These are phyloP conservation scores for Sebastes miniatus DNA, from an alignment of 2,797 vertebrate species.

Conservation along the genomic window DNA sequence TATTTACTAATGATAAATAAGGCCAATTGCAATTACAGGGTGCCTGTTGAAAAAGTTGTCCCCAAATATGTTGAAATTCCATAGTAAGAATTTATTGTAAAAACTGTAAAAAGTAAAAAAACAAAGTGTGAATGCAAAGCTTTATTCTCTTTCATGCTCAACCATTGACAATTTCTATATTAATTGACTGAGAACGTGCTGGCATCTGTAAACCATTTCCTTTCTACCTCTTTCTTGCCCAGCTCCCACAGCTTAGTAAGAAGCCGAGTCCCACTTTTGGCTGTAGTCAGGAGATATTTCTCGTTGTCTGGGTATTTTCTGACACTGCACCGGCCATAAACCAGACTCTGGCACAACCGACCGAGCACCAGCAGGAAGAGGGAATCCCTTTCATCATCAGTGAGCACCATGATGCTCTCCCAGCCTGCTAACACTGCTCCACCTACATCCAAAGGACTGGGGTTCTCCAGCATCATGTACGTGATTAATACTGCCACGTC, in stretches of 20 bases:
- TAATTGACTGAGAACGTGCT: not conserved
- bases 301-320: conserved; percentile 79
- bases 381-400: conserved; percentile 67
- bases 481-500: conserved; percentile 84
- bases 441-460: conserved; percentile 74
- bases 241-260: conserved; percentile 74
- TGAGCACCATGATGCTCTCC: conserved; percentile 82
- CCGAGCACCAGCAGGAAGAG: conserved; percentile 84
- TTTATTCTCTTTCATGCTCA: not conserved
- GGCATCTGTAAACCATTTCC: conserved; percentile 77
- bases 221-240: conserved; percentile 80
- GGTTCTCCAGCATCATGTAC: conserved; percentile 89
- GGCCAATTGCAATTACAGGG: not conserved
- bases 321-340: conserved; percentile 74
- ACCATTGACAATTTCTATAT: not conserved
- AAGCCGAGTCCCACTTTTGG: conserved; percentile 73
- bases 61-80: not conserved
- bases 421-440: conserved; percentile 87
- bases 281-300: conserved; percentile 84
- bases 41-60: not conserved
- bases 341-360: conserved; percentile 85
- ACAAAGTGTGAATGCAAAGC: not conserved
- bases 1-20: not conserved
- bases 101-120: not conserved
- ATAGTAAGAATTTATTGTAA: not conserved